Evolutionary conservation across 2,797 vertebrate genomes (phyloP), one percentile per base, ranked within the genome.

Genomic region (Hirundo rustica): DNA sequence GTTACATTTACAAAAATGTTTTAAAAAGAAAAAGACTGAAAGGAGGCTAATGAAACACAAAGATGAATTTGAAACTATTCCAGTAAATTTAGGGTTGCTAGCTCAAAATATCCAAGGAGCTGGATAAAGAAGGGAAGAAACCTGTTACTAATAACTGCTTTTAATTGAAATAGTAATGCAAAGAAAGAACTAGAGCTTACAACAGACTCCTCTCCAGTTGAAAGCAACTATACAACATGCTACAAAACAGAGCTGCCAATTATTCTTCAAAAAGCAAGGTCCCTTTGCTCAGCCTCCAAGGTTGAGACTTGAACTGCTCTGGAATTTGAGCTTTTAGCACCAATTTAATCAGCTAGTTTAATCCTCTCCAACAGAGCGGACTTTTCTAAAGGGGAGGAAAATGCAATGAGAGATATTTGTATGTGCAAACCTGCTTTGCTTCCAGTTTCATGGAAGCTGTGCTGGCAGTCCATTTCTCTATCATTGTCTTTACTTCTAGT

Each of bases 311-410:
- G 23, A 93, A 90, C 82, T 85, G 60, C 93, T 92, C 34, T 84
- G 79, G 85, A 96, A 92, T 94, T 86, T 78, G 82, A 92, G 85
- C 76, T 89, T 93, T 91, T 89, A 75, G 79, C 45, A 88, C 71
- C 76, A 68, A 70, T 91, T 92, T 95, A 91, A 96, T 80, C 91
- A 89, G 67, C 48, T 64, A 66, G 40, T 75, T 96, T 92, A 96
- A 96, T 91, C 83, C 73, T 88, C 84, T 65, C 72, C 85, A 94
- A 53, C 45, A 65, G 65, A 80, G 76, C 0, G 0, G 54, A 75
- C 66, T 84, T 91, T 80, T 62, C 91, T 68, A n/a, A 93, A 92
- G 68, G 3, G 78, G 40, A 82, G 47, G 60, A 81, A 94, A 96
- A 91, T 25, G 38, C 53, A 89, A 3, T 23, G 67, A 64, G 67